A percentile compares a stretch with the other conserved stretches of the same genome.
These are phyloP conservation scores for Andrena bicolor DNA, from an alignment of 2,888 invertebrate genomes.

Conservation along the genomic window DNA sequence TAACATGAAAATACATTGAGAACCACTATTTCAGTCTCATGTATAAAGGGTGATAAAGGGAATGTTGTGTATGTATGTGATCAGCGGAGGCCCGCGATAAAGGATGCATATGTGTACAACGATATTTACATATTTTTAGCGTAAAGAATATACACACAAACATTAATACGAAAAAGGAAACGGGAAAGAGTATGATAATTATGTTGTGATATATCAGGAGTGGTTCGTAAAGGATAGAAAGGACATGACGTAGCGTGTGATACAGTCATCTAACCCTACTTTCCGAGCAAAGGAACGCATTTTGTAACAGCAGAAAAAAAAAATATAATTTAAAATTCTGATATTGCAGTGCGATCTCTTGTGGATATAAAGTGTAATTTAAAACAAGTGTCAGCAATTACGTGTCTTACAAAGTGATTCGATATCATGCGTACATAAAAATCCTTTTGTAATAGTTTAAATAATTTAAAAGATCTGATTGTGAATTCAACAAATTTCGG, in stretches of 20 bases:
- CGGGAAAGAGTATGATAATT: constrained; percentile 59
- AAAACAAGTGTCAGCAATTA: constrained; percentile 11
- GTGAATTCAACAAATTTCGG: background rate
- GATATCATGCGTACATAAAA: constrained; percentile 9
- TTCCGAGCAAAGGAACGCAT: constrained; percentile 20
- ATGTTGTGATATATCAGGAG: constrained; percentile 55
- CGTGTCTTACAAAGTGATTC: background rate
- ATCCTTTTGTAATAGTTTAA: constrained; percentile 13
- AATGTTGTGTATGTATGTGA: background rate
- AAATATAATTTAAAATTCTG: constrained; percentile 17
- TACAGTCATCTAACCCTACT: constrained; percentile 43
- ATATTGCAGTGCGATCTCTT: constrained; percentile 14
- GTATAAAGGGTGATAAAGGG: background rate
- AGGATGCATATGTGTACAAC: background rate
- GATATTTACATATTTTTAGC: constrained; percentile 15
- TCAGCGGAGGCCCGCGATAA: constrained; percentile 9
- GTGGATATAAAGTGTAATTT: constrained; percentile 38
- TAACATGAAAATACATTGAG: constrained; percentile 13
- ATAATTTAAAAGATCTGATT: constrained; percentile 15
- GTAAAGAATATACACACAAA: constrained; percentile 16
- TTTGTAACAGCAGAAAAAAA: constrained; percentile 20
- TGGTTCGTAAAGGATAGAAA: constrained; percentile 40
- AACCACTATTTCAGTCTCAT: constrained; percentile 27
- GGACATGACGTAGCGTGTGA: constrained; percentile 65
- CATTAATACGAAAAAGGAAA: constrained; percentile 12